Percentiles rank a stretch among this genome's conserved stretches.
phyloP scores from a whole-genome alignment of 2,113 vertebrate species.

The Ceratotherium simum region DNA sequence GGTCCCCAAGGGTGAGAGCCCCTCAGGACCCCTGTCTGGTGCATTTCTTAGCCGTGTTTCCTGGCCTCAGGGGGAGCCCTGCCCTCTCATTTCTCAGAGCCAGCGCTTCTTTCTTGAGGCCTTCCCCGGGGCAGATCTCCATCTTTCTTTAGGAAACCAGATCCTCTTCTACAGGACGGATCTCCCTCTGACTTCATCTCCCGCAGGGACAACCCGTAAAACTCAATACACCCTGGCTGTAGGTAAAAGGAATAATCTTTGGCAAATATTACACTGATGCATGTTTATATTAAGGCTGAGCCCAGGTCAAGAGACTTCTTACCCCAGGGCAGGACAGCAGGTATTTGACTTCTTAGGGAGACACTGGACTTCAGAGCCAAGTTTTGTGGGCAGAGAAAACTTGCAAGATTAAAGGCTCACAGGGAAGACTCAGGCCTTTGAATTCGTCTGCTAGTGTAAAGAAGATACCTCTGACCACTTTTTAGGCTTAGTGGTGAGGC shows the following conservation, averaged over 20 bases:
- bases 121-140: not conserved
- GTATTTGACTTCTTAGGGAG: not conserved
- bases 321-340: not conserved
- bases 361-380: not conserved
- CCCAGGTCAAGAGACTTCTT: not conserved
- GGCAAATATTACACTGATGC: not conserved
- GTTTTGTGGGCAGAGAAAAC: not conserved
- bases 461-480: not conserved
- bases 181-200: not conserved
- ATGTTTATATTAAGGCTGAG: not conserved
- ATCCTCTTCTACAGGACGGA: not conserved
- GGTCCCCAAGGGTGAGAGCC: not conserved
- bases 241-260: not conserved
- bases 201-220: not conserved
- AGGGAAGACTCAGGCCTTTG: not conserved
- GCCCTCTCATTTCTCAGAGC: not conserved
- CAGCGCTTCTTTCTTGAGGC: not conserved
- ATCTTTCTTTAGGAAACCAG: not conserved
- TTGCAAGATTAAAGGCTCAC: not conserved
- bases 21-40: not conserved
- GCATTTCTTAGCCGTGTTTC: not conserved
- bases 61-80: too few species aligned
- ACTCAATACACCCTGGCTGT: not conserved
- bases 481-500: not conserved
- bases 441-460: not conserved